Evolutionary conservation across 2,113 vertebrate species (phyloP).

Genomic region (Dromiciops gliroides): DNA sequence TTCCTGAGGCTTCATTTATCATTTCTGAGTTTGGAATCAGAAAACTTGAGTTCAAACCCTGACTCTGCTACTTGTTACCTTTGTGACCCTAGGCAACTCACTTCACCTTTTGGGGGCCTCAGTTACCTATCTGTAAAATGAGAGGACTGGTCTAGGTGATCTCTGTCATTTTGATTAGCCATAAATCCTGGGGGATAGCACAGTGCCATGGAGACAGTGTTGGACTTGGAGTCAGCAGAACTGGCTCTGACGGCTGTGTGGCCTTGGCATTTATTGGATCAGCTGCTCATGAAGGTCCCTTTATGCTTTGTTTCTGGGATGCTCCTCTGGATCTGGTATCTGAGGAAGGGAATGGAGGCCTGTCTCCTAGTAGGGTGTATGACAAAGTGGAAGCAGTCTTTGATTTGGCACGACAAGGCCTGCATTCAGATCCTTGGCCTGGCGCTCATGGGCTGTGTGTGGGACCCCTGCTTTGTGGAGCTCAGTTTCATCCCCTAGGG

Average conservation of each 20-base stretch:
- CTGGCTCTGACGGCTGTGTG: too few species aligned
- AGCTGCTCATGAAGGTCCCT: background rate
- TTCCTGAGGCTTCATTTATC: too few species aligned
- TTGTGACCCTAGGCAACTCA: background rate
- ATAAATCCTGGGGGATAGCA: background rate
- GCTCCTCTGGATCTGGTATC: background rate
- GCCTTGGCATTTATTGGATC: too few species aligned
- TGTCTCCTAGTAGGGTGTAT: too few species aligned
- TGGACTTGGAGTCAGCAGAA: background rate
- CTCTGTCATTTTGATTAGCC: background rate
- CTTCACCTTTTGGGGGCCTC: background rate
- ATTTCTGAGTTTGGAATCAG: background rate
- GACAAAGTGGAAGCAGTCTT: too few species aligned
- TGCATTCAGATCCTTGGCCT: background rate
- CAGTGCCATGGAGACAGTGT: too few species aligned
- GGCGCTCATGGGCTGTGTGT: too few species aligned
- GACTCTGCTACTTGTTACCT: background rate
- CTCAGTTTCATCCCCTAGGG: background rate
- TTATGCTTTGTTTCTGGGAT: background rate
- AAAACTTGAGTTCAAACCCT: background rate
- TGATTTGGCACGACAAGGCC: background rate
- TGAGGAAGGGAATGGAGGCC: background rate
- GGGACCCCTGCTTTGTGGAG: too few species aligned
- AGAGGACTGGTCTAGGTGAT: background rate
- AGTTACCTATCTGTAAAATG: background rate